Evolutionary conservation across 1,140 invertebrate species (phyloP).

Genomic region (Mercenaria mercenaria): DNA sequence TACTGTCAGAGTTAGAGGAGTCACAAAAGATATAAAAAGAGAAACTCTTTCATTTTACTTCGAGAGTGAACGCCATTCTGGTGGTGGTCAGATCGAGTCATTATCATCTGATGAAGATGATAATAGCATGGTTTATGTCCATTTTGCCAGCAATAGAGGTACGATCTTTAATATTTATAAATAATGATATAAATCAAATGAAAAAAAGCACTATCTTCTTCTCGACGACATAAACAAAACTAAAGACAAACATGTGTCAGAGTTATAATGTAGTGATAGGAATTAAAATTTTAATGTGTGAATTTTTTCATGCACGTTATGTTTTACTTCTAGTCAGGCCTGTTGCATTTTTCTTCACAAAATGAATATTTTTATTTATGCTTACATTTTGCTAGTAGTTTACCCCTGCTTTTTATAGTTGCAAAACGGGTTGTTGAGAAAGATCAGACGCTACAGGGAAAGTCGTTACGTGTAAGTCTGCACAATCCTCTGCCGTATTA

Average conservation of each 20-base stretch:
- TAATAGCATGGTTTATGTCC: not conserved
- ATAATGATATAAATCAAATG: too few species aligned
- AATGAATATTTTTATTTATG: too few species aligned
- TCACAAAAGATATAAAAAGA: constrained; percentile 8
- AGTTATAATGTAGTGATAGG: too few species aligned
- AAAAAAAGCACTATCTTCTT: too few species aligned
- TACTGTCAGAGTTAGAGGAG: constrained; percentile 46
- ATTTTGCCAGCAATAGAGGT: not conserved
- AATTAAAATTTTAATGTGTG: too few species aligned
- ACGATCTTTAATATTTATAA: too few species aligned
- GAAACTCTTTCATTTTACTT: constrained; percentile 66
- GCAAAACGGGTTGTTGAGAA: constrained; percentile 1
- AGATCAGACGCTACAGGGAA: not conserved
- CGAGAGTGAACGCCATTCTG: constrained; percentile 64
- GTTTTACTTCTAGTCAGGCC: too few species aligned
- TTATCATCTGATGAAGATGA: not conserved
- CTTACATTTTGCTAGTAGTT: too few species aligned
- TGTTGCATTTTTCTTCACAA: too few species aligned
- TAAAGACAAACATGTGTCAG: too few species aligned
- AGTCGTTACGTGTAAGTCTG: not conserved
- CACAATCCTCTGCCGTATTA: not conserved
- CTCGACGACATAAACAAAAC: too few species aligned
- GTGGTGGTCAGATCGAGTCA: constrained; percentile 47
- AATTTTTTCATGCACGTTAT: not conserved
- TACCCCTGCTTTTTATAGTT: too few species aligned